Evolutionary conservation across 1,140 invertebrate species (phyloP), one percentile per base, ranked within the genome.

Genomic region (Mylabris phalerata): DNA sequence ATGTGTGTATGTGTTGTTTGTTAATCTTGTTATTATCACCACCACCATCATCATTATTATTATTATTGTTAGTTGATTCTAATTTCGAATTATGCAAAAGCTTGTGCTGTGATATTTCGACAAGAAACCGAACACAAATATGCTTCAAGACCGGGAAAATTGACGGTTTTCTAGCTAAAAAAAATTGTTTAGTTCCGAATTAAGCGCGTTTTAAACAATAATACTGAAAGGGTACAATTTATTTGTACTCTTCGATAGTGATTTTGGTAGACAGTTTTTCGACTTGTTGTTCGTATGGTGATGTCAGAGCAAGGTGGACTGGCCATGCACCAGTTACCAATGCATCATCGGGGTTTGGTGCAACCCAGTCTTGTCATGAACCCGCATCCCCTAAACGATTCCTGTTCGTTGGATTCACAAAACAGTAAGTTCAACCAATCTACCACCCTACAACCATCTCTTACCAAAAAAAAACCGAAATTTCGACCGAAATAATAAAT

Each of bases 281-380:
- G 60, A 64, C 62, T 55, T 50, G 59, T 51, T 48, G 68, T 70
- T 71, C 70, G 69, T 69, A 80, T 80, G 78, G 78, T 79, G 77
- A 80, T 80, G 78, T 78, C 78, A 76, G 78, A 80, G 78, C 71
- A 73, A 55, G 78, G 78, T 75, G 78, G 76, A 73, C 76, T 79
- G 76, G 78, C 78, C 75, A 78, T 78, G 76, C 78, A 79, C 74
- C 78, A 79, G 73, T 72, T 79, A 73, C 77, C 78, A 59, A 74
- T 78, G 74, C 77, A 77, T 72, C 75, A 75, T 67, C 73, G 75
- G 65, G 77, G 77, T 67, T 73, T 78, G 78, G 78, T 80, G 71
- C 78, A 80, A 66, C 78, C 78, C 59, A 79, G 78, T 69, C 70
- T 79, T 67, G 78, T 80, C 65, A 79, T 80, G 77, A 80, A 80